Evolutionary conservation across 2,113 vertebrate species (phyloP).

Genomic region (Entomyzon cyanotis): DNA sequence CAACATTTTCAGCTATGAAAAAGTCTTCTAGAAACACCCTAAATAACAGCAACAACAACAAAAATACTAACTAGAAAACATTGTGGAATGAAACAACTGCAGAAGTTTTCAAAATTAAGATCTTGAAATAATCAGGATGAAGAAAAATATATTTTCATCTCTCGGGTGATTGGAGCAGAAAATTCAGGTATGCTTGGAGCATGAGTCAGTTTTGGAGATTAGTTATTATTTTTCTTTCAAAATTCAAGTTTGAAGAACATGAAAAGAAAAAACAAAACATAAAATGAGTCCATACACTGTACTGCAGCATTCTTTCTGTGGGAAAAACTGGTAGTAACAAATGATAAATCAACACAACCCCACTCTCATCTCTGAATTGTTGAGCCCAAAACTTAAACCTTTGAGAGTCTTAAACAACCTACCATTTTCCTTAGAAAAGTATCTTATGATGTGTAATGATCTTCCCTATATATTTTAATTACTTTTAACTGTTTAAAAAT

Average conservation of each 20-base stretch:
- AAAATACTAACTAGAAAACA: background rate
- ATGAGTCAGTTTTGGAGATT: background rate
- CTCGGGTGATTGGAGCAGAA: background rate
- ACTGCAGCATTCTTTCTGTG: background rate
- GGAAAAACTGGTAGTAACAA: conserved; percentile 3
- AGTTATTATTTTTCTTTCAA: background rate
- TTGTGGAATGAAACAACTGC: background rate
- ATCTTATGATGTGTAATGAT: conserved; percentile 58
- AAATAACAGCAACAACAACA: background rate
- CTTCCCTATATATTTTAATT: conserved; percentile 67
- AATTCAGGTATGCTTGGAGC: background rate
- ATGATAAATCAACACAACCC: conserved; percentile 61
- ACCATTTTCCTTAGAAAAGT: conserved; percentile 58
- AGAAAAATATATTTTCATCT: background rate
- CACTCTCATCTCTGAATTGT: conserved; percentile 53
- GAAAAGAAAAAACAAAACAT: background rate
- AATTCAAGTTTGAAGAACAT: background rate
- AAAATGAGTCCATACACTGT: background rate
- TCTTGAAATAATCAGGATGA: background rate
- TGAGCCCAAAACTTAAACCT: conserved; percentile 59
- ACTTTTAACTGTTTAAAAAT: conserved; percentile 70
- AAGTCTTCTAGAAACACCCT: background rate
- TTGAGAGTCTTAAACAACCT: conserved; percentile 59
- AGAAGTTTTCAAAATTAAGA: background rate
- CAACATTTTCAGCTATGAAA: background rate